A percentile compares a stretch with the other conserved stretches of the same genome.
These are phyloP conservation scores for Callosobruchus maculatus DNA, from an alignment of 2,888 invertebrate species.

Conservation along the genomic window DNA sequence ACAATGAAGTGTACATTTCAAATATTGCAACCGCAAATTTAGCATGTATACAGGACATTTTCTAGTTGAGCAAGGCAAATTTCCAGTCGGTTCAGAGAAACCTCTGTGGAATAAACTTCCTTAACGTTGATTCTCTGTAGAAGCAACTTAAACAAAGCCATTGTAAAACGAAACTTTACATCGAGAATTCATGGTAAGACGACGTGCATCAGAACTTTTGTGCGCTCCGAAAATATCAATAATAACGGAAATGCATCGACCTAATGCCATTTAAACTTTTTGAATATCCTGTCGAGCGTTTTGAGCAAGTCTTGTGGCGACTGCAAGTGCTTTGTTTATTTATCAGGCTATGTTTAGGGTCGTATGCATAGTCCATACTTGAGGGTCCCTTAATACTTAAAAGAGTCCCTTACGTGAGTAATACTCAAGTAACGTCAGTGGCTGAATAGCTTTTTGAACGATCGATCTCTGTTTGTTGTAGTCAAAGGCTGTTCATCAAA, in stretches of 20 bases:
- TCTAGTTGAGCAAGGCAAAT: neutral
- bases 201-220: neutral
- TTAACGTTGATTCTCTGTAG: neutral
- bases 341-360: too few relatives aligned
- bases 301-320: neutral
- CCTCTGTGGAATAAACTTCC: neutral
- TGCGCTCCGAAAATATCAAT: neutral
- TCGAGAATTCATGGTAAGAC: neutral
- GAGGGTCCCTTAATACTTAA: too few relatives aligned
- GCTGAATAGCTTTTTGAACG: too few relatives aligned
- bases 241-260: neutral
- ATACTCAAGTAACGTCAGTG: too few relatives aligned
- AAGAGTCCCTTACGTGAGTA: too few relatives aligned
- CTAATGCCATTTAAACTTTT: neutral
- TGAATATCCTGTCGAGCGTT: neutral
- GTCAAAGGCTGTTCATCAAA: too few relatives aligned
- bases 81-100: neutral
- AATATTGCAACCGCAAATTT: neutral
- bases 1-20: neutral
- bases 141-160: neutral
- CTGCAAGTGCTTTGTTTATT: too few relatives aligned
- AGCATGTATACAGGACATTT: neutral
- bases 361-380: too few relatives aligned
- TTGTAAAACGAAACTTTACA: neutral
- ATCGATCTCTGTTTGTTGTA: too few relatives aligned